phyloP scores from a whole-genome alignment of 2,888 invertebrate genomes.

The Nomada goodeniana region DNA sequence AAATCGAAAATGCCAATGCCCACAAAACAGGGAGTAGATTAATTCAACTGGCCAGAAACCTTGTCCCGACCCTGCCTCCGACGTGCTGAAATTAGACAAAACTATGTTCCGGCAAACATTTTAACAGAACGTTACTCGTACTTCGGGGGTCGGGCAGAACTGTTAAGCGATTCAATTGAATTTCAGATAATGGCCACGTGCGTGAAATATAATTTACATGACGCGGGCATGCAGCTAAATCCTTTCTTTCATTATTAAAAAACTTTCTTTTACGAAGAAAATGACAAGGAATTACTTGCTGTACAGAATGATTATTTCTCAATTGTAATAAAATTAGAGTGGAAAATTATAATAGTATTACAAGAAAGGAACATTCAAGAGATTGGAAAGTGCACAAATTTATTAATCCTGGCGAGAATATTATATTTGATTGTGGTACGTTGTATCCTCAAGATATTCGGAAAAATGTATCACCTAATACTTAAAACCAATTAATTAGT shows the following conservation, averaged over 20 bases:
- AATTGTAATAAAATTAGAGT: no score
- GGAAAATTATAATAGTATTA: no score
- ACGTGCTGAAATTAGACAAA: slow-evolving; percentile 42
- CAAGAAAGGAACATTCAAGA: no score
- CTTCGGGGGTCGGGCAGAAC: slow-evolving; percentile 5
- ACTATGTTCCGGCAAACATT: slow-evolving; percentile 44
- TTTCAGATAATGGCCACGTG: slow-evolving; percentile 13
- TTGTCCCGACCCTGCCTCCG: slow-evolving; percentile 35
- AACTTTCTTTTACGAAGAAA: no score
- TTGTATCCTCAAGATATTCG: no score
- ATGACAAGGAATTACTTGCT: no score
- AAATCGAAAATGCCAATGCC: slow-evolving; percentile 24
- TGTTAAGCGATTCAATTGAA: slow-evolving; percentile 44
- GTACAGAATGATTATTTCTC: no score
- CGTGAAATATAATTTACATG: slow-evolving; percentile 25
- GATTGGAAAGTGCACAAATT: no score
- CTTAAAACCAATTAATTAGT: no score
- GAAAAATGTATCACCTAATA: no score
- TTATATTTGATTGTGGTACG: no score
- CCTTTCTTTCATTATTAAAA: background rate
- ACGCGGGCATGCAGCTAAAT: background rate
- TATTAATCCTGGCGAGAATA: no score
- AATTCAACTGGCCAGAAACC: slow-evolving; percentile 35
- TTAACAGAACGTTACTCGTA: slow-evolving; percentile 25
- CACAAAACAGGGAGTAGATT: slow-evolving; percentile 25